These are phyloP conservation scores for Sycobia sp. DNA, from an alignment of 1,140 invertebrate genomes.

Conservation along the genomic window DNA sequence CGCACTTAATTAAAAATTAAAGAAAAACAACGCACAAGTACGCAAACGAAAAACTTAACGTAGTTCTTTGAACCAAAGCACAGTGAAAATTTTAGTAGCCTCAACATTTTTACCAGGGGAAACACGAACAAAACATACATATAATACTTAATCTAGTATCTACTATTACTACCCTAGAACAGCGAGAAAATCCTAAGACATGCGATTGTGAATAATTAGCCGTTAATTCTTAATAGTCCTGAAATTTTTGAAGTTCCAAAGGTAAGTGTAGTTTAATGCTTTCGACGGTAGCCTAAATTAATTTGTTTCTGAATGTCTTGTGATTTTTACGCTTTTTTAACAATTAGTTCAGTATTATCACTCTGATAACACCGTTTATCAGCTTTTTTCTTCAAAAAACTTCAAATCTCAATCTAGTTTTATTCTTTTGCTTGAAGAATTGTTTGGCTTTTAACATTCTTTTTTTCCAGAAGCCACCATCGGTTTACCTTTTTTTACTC, in stretches of 20 bases:
- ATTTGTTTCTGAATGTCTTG: conserved; percentile 52
- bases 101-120: conserved; percentile 62
- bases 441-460: conserved; percentile 30
- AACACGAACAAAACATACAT: conserved; percentile 61
- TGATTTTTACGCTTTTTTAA: conserved; percentile 59
- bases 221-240: conserved; percentile 19
- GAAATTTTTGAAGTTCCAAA: conserved; percentile 31
- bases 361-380: conserved; percentile 11
- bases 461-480: conserved; percentile 45
- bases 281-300: conserved; percentile 28
- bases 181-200: conserved; percentile 62
- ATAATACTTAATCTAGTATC: conserved; percentile 58
- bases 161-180: conserved; percentile 56
- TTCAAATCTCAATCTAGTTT: conserved; percentile 46
- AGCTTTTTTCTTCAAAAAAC: conserved; percentile 28
- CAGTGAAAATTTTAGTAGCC: conserved; percentile 56
- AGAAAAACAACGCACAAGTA: conserved; percentile 43
- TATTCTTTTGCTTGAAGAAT: conserved; percentile 34
- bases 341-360: conserved; percentile 47
- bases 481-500: conserved; percentile 38
- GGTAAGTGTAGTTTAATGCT: conserved; percentile 24
- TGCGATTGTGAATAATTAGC: conserved; percentile 35
- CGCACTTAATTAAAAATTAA: conserved; percentile 43
- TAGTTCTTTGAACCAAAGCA: conserved; percentile 47
- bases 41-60: conserved; percentile 47